Evolutionary conservation across 2,113 vertebrate genomes (phyloP), one percentile per base, ranked within the genome.

Genomic region (Malaclemys terrapin): DNA sequence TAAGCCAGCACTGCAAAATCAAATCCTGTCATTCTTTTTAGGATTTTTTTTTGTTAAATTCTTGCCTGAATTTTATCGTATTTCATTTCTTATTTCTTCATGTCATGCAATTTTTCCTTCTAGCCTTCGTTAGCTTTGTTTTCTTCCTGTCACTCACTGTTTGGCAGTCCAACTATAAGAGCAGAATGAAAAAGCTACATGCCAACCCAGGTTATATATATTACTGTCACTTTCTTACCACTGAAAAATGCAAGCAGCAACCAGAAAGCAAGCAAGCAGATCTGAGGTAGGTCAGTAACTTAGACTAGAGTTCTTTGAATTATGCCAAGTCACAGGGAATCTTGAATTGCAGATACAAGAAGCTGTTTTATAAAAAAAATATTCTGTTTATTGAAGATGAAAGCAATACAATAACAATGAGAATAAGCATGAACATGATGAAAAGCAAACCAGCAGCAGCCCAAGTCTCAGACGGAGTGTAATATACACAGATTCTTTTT

Each of bases 351-450:
- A 97, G 91, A 95, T 59, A 75, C 42, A 83, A 94, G 82, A 89
- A 80, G 76, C 45, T 31, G 86, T 97, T 94, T 65, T 47, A 94
- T 50, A 89, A 92, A 93, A 93, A 69, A 93, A 86, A 79, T 3
- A 65, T 20, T 56, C 24, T 97, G 94, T 97, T 98, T 98, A 97
- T 89, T n/a, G 24, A 91, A 98, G 96, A 97, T 95, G 95, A 98
- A 97, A 97, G 95, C 79, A 90, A 87, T 94, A 82, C 88, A 97
- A 92, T 97, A 97, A 97, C 96, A 98, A 95, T 88, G 89, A 97
- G 93, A 94, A 87, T 86, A 96, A 97, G 59, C 54, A 96, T 16
- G 79, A 96, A 85, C 92, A 93, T 56, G 83, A 94, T 95, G 85
- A 96, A 97, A 96, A 95, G 91, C 85, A 94, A 97, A 84, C 47